phyloP scores from a whole-genome alignment of 2,113 vertebrate genomes.

The Gadus chalcogrammus region DNA sequence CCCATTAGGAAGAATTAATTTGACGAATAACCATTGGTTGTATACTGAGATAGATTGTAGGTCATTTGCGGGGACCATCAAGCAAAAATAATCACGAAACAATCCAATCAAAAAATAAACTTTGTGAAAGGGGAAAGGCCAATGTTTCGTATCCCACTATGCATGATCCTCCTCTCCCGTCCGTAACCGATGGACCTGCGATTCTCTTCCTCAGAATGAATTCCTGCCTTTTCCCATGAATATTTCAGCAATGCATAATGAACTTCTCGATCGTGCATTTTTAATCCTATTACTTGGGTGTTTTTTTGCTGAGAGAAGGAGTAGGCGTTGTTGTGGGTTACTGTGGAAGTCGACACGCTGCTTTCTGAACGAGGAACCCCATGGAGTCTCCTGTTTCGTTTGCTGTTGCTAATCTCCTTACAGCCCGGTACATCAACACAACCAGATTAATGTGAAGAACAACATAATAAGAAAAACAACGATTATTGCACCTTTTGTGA shows the following conservation, averaged over 20 bases:
- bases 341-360: neutral
- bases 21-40: too few relatives aligned
- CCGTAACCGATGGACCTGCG: too few relatives aligned
- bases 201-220: constrained; percentile 26
- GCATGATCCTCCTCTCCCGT: constrained; percentile 8
- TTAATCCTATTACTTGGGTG: constrained; percentile 30
- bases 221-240: constrained; percentile 27
- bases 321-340: constrained; percentile 3
- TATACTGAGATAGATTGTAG: too few relatives aligned
- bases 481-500: too few relatives aligned
- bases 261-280: constrained; percentile 20
- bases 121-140: constrained; percentile 6
- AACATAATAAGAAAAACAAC: too few relatives aligned
- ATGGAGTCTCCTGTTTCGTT: too few relatives aligned
- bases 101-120: constrained; percentile 22
- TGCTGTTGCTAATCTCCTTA: too few relatives aligned
- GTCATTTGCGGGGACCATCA: too few relatives aligned
- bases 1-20: too few relatives aligned
- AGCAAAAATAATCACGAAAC: neutral
- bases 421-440: too few relatives aligned
- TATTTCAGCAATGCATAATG: constrained; percentile 29
- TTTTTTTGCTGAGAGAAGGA: constrained; percentile 15
- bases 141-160: constrained; percentile 22
- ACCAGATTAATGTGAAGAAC: too few relatives aligned
- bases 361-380: too few relatives aligned